Conservation (phyloP, 2,797 vertebrate species). For the Eupleurogrammus muticus region DNA sequence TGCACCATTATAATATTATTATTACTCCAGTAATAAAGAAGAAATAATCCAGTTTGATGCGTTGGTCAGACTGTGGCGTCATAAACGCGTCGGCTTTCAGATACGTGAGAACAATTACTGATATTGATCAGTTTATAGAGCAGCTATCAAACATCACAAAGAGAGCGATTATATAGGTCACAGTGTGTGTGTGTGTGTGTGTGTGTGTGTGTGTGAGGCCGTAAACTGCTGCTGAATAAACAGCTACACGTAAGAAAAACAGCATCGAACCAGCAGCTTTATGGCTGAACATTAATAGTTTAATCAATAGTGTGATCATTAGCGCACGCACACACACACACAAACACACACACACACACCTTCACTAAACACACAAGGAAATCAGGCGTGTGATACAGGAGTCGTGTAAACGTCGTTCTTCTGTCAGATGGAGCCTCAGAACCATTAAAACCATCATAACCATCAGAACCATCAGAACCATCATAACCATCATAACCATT, state of each 20-base stretch:
- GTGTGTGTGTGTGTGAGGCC: too few species aligned
- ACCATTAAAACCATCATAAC: too few species aligned
- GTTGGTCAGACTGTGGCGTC: background rate
- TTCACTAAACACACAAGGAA: background rate
- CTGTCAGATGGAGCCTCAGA: conserved; percentile 41
- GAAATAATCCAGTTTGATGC: too few species aligned
- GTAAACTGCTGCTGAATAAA: too few species aligned
- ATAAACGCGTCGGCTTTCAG: conserved; percentile 34
- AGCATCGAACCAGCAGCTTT: conserved; percentile 25
- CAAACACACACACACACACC: conserved; percentile 5
- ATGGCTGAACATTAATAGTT: conserved; percentile 45
- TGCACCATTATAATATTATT: too few species aligned
- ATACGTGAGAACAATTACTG: conserved; percentile 39
- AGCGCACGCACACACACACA: conserved; percentile 8
- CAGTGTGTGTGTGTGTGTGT: too few species aligned
- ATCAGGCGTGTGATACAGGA: background rate
- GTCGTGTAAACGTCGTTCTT: conserved; percentile 13
- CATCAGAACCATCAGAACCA: too few species aligned
- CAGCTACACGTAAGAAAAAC: conserved; percentile 4
- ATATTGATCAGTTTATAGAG: conserved; percentile 30
- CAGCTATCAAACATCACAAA: conserved; percentile 12
- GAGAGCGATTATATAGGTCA: background rate
- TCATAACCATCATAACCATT: too few species aligned
- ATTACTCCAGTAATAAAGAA: too few species aligned
- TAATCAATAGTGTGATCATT: conserved; percentile 39